Percentiles rank a stretch among this genome's conserved stretches.
phyloP scores from a whole-genome alignment of 2,888 invertebrate species.

The Limnephilus auricula region DNA sequence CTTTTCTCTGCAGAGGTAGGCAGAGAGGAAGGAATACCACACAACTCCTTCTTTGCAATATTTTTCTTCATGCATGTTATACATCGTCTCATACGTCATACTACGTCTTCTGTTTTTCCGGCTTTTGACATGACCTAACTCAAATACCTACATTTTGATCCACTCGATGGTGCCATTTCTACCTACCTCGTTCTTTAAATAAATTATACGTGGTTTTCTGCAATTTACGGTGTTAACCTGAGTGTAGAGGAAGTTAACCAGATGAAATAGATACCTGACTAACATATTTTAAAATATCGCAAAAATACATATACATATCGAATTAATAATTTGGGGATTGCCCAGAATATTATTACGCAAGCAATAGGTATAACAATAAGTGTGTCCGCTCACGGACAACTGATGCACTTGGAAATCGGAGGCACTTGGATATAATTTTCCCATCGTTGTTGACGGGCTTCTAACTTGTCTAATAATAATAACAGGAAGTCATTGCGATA shows the following conservation, averaged over 20 bases:
- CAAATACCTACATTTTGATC: not conserved
- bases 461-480: not conserved
- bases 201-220: no score
- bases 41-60: not conserved
- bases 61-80: not conserved
- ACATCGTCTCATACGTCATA: no score
- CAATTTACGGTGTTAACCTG: no score
- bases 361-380: no score
- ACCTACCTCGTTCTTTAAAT: no score
- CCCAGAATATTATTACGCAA: not conserved
- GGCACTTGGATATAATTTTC: no score
- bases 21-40: not conserved
- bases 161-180: not conserved
- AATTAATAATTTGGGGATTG: no score
- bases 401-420: no score
- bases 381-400: no score
- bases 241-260: no score
- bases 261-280: no score
- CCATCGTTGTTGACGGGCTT: not conserved
- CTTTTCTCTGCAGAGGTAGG: not conserved
- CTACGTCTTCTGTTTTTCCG: not conserved
- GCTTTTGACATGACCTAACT: not conserved
- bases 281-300: no score
- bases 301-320: not conserved
- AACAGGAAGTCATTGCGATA: not conserved